phyloP scores from a whole-genome alignment of 2,888 invertebrate species.

The Meandrusa payeni region DNA sequence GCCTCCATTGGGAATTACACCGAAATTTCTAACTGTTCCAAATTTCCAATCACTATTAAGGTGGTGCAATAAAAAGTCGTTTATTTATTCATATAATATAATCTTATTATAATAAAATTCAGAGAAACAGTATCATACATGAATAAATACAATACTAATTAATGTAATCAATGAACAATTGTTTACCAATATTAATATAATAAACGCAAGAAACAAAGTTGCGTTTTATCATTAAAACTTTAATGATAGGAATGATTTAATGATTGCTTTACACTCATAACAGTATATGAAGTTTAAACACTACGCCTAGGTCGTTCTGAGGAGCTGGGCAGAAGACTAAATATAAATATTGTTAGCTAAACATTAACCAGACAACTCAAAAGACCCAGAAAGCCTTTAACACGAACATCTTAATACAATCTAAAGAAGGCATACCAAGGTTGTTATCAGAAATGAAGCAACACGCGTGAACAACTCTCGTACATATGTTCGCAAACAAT shows the following conservation, averaged over 20 bases:
- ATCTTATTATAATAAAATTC: slow-evolving; percentile 78
- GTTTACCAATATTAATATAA: slow-evolving; percentile 51
- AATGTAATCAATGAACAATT: slow-evolving; percentile 57
- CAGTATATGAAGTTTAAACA: slow-evolving; percentile 38
- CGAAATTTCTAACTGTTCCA: no score
- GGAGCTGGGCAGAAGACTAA: slow-evolving; percentile 20
- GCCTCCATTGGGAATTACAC: no score
- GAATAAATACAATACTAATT: slow-evolving; percentile 79
- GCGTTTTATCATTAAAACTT: slow-evolving; percentile 44
- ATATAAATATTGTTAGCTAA: slow-evolving; percentile 30
- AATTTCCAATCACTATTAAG: no score
- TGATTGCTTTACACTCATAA: slow-evolving; percentile 49
- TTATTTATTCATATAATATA: slow-evolving; percentile 66
- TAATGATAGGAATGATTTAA: slow-evolving; percentile 73
- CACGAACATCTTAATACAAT: slow-evolving; percentile 43
- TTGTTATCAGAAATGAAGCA: slow-evolving; percentile 57
- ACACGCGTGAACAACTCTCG: slow-evolving; percentile 52
- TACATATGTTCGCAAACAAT: slow-evolving; percentile 58
- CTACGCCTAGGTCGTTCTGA: slow-evolving; percentile 20
- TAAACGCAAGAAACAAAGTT: slow-evolving; percentile 51
- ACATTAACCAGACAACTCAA: slow-evolving; percentile 29
- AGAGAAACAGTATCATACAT: slow-evolving; percentile 79
- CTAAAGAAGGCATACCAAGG: slow-evolving; percentile 69
- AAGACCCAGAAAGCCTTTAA: slow-evolving; percentile 38
- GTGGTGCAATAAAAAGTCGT: no score